phyloP scores from a whole-genome alignment of 2,797 vertebrate species.

The Mionectes olivaceus region DNA sequence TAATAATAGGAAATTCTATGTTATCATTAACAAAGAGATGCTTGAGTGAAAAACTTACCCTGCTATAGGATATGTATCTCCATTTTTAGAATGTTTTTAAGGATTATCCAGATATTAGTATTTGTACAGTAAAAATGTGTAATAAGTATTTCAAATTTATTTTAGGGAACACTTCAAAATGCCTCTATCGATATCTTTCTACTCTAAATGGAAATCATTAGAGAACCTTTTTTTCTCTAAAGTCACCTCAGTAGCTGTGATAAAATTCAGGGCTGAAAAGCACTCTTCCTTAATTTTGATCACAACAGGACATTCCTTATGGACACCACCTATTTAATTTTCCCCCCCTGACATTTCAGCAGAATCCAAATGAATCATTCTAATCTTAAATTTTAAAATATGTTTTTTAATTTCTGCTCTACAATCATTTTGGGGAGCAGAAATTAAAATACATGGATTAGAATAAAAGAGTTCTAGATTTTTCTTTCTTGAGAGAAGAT shows the following conservation, averaged over 20 bases:
- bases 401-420: too few relatives aligned
- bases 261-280: background rate
- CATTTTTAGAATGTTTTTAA: background rate
- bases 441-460: background rate
- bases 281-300: background rate
- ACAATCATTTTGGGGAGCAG: background rate
- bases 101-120: background rate
- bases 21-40: background rate
- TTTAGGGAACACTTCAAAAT: background rate
- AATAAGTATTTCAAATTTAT: background rate
- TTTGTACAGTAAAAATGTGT: background rate
- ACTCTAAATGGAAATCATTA: background rate
- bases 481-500: background rate
- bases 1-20: background rate
- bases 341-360: background rate
- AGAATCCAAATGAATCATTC: background rate
- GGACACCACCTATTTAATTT: background rate
- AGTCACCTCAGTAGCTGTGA: background rate
- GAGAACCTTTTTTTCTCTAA: background rate
- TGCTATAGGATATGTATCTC: background rate
- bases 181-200: background rate
- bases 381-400: background rate
- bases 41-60: background rate
- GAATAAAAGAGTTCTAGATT: background rate
- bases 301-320: background rate